A percentile compares a stretch with the other conserved stretches of the same genome.
Conservation (phyloP, 2,888 invertebrate species). For the Nycteola revayana region DNA sequence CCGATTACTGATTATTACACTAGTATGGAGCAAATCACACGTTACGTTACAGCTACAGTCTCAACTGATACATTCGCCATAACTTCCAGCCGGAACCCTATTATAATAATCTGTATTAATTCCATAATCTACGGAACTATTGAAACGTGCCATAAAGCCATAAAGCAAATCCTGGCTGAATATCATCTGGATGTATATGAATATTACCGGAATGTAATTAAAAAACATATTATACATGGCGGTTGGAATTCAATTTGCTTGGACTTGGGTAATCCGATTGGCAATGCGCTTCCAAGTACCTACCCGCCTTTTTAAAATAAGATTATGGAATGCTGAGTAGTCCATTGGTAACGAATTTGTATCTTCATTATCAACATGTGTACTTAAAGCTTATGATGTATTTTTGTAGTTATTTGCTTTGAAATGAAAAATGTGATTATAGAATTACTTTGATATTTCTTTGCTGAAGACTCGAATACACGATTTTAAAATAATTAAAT, state of each 20-base stretch:
- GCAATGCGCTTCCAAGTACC: slow-evolving; percentile 38
- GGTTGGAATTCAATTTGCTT: slow-evolving; percentile 38
- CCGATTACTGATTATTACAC: too few species aligned
- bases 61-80: slow-evolving; percentile 28
- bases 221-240: slow-evolving; percentile 60
- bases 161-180: slow-evolving; percentile 46
- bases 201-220: slow-evolving; percentile 52
- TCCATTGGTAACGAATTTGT: slow-evolving; percentile 26
- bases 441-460: too few species aligned
- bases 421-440: too few species aligned
- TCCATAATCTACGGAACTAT: slow-evolving; percentile 43
- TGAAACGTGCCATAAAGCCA: slow-evolving; percentile 48
- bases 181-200: slow-evolving; percentile 52
- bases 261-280: slow-evolving; percentile 53
- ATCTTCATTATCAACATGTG: slow-evolving; percentile 1
- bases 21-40: too few species aligned
- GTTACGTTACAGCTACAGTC: not conserved
- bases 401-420: too few species aligned
- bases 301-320: slow-evolving; percentile 49
- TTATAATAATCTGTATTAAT: slow-evolving; percentile 53
- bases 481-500: too few species aligned
- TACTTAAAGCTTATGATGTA: too few species aligned
- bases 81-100: slow-evolving; percentile 27
- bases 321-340: slow-evolving; percentile 49
- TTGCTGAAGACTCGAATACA: too few species aligned